A percentile compares a stretch with the other conserved stretches of the same genome.
phyloP scores from a whole-genome alignment of 1,140 invertebrate species.

The Aphelinus atriplicis region DNA sequence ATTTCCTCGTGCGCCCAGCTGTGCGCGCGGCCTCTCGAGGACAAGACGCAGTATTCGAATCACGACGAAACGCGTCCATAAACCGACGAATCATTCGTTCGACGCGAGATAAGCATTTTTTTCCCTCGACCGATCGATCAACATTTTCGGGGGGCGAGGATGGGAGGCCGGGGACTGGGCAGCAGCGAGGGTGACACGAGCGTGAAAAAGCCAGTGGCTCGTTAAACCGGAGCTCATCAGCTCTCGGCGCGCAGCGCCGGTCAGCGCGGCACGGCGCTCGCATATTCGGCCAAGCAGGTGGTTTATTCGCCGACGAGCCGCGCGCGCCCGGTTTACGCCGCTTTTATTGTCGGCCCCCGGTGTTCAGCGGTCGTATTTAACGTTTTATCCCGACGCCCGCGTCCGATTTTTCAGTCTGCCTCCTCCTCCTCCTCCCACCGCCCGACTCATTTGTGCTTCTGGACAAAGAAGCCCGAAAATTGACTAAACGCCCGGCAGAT shows the following conservation, averaged over 20 bases:
- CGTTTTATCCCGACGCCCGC: constrained; percentile 60
- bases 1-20: too few species aligned
- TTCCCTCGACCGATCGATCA: too few species aligned
- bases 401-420: constrained; percentile 33
- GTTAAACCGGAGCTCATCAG: neutral
- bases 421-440: constrained; percentile 2
- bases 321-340: constrained; percentile 52
- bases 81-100: too few species aligned
- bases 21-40: too few species aligned
- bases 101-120: too few species aligned
- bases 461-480: constrained; percentile 18
- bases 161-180: too few species aligned
- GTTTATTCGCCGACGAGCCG: constrained; percentile 41
- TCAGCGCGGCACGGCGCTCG: neutral
- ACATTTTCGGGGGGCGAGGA: too few species aligned
- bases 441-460: neutral
- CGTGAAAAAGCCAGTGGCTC: neutral
- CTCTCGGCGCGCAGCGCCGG: too few species aligned
- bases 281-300: constrained; percentile 50
- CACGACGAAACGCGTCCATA: too few species aligned
- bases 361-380: constrained; percentile 58
- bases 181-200: too few species aligned
- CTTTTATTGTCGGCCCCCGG: constrained; percentile 57
- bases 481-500: constrained; percentile 12
- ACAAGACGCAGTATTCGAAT: too few species aligned